A percentile compares a stretch with the other conserved stretches of the same genome.
Evolutionary conservation across 2,113 vertebrate genomes (phyloP).

Genomic region (Micronycteris hirsuta): DNA sequence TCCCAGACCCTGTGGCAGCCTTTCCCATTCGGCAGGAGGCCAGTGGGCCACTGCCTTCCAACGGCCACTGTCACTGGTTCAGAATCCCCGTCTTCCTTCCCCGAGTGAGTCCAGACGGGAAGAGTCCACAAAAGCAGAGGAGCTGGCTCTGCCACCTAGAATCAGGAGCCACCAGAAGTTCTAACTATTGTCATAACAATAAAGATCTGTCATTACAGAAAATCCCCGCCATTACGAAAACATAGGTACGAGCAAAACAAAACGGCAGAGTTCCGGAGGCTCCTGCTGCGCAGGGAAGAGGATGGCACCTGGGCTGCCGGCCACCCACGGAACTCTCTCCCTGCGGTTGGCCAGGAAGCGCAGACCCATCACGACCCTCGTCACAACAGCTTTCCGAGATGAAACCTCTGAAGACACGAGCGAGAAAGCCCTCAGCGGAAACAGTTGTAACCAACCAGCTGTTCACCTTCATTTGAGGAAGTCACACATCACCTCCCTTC

Average conservation of each 20-base stretch:
- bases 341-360: neutral
- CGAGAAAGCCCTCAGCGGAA: neutral
- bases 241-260: neutral
- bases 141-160: neutral
- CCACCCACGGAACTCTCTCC: neutral
- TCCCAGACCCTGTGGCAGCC: neutral
- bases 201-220: neutral
- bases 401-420: constrained; percentile 35
- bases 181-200: neutral
- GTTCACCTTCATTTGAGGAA: constrained; percentile 21
- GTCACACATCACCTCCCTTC: neutral
- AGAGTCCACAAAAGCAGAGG: neutral
- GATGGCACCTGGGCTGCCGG: neutral
- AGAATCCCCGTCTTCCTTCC: neutral
- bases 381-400: neutral
- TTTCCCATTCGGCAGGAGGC: too few relatives aligned
- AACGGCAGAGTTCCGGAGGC: neutral
- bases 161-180: neutral
- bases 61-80: neutral
- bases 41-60: too few relatives aligned
- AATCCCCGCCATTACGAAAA: neutral
- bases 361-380: neutral
- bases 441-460: constrained; percentile 32
- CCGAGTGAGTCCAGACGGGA: neutral
- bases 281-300: neutral